These are phyloP conservation scores for Drosophila mettleri DNA, from an alignment of 2,888 invertebrate species.

Conservation along the genomic window DNA sequence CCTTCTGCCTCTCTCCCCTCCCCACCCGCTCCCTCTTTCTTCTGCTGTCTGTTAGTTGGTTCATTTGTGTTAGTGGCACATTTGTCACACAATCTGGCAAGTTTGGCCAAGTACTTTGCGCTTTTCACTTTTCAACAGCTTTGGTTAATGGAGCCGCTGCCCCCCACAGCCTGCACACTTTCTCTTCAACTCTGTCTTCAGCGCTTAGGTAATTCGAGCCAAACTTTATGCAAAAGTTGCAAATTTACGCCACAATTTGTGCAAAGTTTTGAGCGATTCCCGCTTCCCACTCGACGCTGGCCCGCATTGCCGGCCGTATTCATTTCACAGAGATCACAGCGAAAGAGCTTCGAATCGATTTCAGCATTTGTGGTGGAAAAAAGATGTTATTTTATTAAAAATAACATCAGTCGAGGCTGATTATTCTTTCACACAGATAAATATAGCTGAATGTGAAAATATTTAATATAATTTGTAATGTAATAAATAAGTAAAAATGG, in stretches of 20 bases:
- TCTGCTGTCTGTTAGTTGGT: slow-evolving; percentile 2
- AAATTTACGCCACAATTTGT: slow-evolving; percentile 76
- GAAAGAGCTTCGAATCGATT: slow-evolving; percentile 44
- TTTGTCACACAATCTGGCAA: slow-evolving; percentile 71
- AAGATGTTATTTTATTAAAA: not conserved
- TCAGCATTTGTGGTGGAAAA: not conserved
- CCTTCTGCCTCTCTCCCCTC: not conserved
- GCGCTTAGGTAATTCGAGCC: slow-evolving; percentile 72
- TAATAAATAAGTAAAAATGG: no score
- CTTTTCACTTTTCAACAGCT: slow-evolving; percentile 74
- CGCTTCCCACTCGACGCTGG: not conserved
- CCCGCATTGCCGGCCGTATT: slow-evolving; percentile 10
- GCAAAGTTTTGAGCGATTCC: slow-evolving; percentile 63
- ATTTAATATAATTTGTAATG: no score
- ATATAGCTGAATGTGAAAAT: no score
- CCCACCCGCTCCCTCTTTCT: not conserved
- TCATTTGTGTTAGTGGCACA: slow-evolving; percentile 41
- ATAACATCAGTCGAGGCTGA: slow-evolving; percentile 45
- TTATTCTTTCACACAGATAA: no score
- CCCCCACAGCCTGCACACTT: slow-evolving; percentile 1
- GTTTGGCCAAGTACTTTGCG: slow-evolving; percentile 67
- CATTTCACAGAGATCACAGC: slow-evolving; percentile 30
- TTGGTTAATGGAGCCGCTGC: slow-evolving; percentile 48
- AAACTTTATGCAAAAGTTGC: slow-evolving; percentile 78
- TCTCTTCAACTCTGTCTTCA: slow-evolving; percentile 21